Conservation (phyloP, 2,888 invertebrate species). For the Lithophane ornitopus region DNA sequence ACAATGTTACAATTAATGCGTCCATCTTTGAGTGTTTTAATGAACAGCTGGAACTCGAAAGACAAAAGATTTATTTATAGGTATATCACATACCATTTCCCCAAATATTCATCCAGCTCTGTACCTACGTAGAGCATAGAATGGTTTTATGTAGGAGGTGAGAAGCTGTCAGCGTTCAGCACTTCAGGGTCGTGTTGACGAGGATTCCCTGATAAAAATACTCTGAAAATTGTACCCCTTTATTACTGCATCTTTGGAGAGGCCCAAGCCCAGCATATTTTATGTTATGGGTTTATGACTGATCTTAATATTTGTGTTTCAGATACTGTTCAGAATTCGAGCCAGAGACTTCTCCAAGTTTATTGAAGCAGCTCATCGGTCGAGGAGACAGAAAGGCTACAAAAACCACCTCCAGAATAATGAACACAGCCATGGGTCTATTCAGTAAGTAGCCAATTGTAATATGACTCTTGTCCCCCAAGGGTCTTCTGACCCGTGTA, state of each 20-base stretch:
- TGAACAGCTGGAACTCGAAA: background rate
- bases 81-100: background rate
- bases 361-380: constrained; percentile 75
- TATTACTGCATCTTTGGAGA: background rate
- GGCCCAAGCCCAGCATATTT: background rate
- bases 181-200: no score
- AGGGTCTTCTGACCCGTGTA: background rate
- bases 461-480: background rate
- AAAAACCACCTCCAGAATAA: constrained; percentile 70
- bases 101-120: background rate
- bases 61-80: constrained; percentile 25
- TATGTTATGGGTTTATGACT: background rate
- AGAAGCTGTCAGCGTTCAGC: background rate
- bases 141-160: background rate
- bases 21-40: constrained; percentile 5
- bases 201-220: background rate
- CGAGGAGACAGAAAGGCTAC: constrained; percentile 73
- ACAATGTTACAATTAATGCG: constrained; percentile 35
- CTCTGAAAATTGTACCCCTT: background rate
- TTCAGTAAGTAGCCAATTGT: constrained; percentile 75
- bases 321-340: constrained; percentile 78
- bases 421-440: constrained; percentile 72
- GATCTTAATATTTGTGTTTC: constrained; percentile 37
- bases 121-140: no score
- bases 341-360: constrained; percentile 62